Base-by-base conservation (phyloP, 2,888 invertebrate species). In the Lasioglossum lativentre region DNA sequence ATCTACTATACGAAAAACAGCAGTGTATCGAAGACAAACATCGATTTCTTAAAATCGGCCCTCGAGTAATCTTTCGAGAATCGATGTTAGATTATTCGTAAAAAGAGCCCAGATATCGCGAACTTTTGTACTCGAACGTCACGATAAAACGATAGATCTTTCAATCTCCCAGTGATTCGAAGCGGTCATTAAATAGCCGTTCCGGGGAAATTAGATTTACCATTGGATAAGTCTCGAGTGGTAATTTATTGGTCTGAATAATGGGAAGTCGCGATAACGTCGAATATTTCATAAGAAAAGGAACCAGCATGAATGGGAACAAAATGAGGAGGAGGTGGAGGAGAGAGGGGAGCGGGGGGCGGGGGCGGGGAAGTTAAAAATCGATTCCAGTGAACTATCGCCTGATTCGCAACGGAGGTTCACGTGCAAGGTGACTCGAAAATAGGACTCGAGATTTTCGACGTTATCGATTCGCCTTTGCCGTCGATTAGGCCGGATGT, bases 341-440 rank as follows among this genome's bases (percentile, higher is more conserved):
- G 23, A 63, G 52, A 1, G 52, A 23, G 23, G 14, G 68, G 45
- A 16, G 42, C 45, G 63, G n/a, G n/a, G n/a, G n/a, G n/a, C n/a
- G n/a, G n/a, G n/a, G n/a, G n/a, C n/a, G n/a, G n/a, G n/a, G n/a
- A n/a, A n/a, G n/a, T n/a, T n/a, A 30, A 78, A 38, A 38, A 38
- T 23, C 38, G 19, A 23, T 45, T 74, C 27, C n/a, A 30, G 75
- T 66, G 75, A 83, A 83, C 75, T 78, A 85, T 78, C 74, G 59
- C 42, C 70, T 30, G 45, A 76, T 70, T 76, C 52, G 66, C 72
- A 75, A 66, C n/a, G 72, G 73, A 85, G 86, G 86, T 88, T 86
- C 83, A 75, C 79, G 75, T 79, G 88, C 84, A 86, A 88, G 86
- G 86, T 88, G 79, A 88, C 79, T 82, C 82, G 59, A 75, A 89